phyloP scores from a whole-genome alignment of 1,140 invertebrate species.

The Nephotettix cincticeps region DNA sequence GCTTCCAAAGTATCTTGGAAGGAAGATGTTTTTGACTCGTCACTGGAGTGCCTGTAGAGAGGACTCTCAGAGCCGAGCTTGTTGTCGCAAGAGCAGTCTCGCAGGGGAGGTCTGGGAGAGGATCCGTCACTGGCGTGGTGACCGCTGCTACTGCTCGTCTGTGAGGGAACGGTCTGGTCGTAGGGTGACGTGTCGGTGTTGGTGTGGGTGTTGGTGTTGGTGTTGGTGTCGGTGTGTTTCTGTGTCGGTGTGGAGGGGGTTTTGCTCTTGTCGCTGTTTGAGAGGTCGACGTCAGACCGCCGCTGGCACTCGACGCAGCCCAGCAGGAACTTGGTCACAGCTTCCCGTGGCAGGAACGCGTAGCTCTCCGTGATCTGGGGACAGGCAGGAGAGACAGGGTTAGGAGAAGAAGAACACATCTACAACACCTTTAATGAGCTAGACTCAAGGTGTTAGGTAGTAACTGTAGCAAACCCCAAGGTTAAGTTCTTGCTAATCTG shows the following conservation, averaged over 20 bases:
- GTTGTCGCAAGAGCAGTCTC: not conserved
- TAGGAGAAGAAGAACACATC: too few species aligned
- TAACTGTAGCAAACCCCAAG: too few species aligned
- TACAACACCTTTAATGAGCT: too few species aligned
- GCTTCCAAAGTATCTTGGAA: not conserved
- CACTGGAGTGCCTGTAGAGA: not conserved
- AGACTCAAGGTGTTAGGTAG: too few species aligned
- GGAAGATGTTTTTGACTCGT: not conserved
- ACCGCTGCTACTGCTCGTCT: conserved; percentile 6
- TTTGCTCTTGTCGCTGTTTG: conserved; percentile 27
- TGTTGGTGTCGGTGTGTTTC: conserved; percentile 37
- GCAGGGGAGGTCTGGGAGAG: not conserved
- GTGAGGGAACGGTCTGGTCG: not conserved
- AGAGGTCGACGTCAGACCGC: conserved; percentile 55
- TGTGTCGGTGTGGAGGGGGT: conserved; percentile 5
- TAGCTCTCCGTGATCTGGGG: conserved; percentile 92
- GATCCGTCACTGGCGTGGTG: not conserved
- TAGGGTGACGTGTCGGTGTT: conserved; percentile 34
- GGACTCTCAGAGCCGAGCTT: not conserved
- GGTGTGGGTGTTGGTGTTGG: conserved; percentile 34
- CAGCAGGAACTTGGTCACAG: conserved; percentile 91
- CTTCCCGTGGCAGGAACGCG: conserved; percentile 91
- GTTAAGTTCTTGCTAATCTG: too few species aligned
- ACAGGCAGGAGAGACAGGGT: too few species aligned
- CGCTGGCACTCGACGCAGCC: conserved; percentile 89